Percentiles rank a stretch among this genome's conserved stretches.
Evolutionary conservation across 2,113 vertebrate genomes (phyloP).

Genomic region (Ploceus nigricollis): DNA sequence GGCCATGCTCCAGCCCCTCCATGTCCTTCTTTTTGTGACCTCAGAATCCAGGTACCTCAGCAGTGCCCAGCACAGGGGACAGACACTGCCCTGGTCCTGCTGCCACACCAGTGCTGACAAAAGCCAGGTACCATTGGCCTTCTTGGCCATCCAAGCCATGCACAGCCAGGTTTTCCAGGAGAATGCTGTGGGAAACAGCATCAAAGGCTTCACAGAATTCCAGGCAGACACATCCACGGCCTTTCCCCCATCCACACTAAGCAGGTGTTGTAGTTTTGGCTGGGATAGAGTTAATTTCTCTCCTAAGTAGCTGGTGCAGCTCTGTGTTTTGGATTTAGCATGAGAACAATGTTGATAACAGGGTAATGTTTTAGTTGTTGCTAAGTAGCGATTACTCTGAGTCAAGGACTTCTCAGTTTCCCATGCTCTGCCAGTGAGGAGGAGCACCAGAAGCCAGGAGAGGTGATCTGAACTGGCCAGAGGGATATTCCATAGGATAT

Average conservation of each 20-base stretch:
- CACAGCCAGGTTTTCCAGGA: background rate
- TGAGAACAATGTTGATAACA: conserved; percentile 4
- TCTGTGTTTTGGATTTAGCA: background rate
- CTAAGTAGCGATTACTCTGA: background rate
- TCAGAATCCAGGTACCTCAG: background rate
- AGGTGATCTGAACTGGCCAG: background rate
- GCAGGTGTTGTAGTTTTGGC: background rate
- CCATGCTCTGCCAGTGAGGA: background rate
- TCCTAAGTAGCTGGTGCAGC: background rate
- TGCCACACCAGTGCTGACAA: background rate
- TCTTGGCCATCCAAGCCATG: background rate
- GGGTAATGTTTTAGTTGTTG: background rate
- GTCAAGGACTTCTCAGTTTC: background rate
- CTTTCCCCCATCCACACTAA: background rate
- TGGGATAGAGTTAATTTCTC: background rate
- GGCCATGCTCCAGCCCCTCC: fast-evolving
- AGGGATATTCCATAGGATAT: background rate
- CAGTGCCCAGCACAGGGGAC: background rate
- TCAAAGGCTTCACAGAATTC: background rate
- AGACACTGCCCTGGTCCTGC: background rate
- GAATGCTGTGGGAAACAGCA: background rate
- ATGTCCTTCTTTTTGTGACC: background rate
- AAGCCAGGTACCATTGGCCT: background rate
- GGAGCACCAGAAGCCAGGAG: background rate
- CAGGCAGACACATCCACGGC: too few species aligned